Percentiles rank a stretch among this genome's conserved stretches.
phyloP scores from a whole-genome alignment of 2,888 invertebrate genomes.

The Sylvicola fuscatus region DNA sequence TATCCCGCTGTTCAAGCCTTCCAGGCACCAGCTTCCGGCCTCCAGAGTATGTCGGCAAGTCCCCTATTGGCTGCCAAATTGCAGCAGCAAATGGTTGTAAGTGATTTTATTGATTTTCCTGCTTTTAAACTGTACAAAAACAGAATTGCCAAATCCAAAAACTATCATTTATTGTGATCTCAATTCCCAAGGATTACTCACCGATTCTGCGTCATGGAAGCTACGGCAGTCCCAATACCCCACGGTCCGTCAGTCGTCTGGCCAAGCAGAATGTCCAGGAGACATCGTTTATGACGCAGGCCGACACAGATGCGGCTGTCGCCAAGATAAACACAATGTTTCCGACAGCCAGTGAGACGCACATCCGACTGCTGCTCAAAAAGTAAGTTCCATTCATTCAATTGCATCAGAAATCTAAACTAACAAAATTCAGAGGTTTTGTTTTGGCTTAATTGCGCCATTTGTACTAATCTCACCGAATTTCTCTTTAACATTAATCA shows the following conservation, averaged over 20 bases:
- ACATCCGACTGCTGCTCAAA: slow-evolving; percentile 66
- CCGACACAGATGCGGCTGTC: slow-evolving; percentile 52
- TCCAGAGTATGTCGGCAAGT: slow-evolving; percentile 22
- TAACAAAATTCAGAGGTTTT: neutral
- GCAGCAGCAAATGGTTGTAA: slow-evolving; percentile 11
- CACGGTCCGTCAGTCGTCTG: slow-evolving; percentile 16
- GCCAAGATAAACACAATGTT: slow-evolving; percentile 72
- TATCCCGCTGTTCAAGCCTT: slow-evolving; percentile 37
- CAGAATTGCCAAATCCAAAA: too few species aligned
- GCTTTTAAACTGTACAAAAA: neutral
- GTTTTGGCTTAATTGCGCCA: neutral
- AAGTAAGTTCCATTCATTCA: slow-evolving; percentile 42
- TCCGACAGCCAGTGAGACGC: slow-evolving; percentile 75
- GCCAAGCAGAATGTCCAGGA: slow-evolving; percentile 30
- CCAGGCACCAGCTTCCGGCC: slow-evolving; percentile 25
- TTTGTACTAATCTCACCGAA: neutral
- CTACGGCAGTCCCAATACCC: slow-evolving; percentile 12
- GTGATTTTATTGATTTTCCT: slow-evolving; percentile 2
- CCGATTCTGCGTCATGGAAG: slow-evolving; percentile 14
- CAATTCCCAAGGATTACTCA: slow-evolving; percentile 19
- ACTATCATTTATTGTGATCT: neutral
- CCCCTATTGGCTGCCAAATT: slow-evolving; percentile 20
- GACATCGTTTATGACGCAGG: slow-evolving; percentile 36
- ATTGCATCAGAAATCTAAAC: too few species aligned
- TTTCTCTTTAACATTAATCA: neutral